Percentiles rank a stretch among this genome's conserved stretches.
Evolutionary conservation across 2,113 vertebrate species (phyloP).

Genomic region (Chionodraco myersi): DNA sequence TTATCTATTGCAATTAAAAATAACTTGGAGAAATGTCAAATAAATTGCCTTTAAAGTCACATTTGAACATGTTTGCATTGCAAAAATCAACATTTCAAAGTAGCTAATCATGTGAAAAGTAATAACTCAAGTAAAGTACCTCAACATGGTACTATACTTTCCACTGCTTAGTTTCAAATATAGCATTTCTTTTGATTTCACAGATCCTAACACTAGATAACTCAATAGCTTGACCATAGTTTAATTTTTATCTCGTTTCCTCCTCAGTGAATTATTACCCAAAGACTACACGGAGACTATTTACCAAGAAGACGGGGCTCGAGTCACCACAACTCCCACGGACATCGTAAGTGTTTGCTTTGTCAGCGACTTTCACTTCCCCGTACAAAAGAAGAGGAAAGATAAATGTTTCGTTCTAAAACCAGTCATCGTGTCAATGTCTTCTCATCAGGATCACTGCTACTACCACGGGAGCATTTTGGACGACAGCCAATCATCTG

Average conservation of each 20-base stretch:
- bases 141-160: too few relatives aligned
- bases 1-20: too few relatives aligned
- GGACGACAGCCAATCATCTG: conserved; percentile 78
- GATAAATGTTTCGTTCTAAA: too few relatives aligned
- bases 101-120: too few relatives aligned
- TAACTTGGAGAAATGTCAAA: too few relatives aligned
- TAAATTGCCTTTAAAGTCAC: too few relatives aligned
- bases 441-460: conserved; percentile 82
- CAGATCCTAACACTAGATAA: not conserved
- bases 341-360: conserved; percentile 72
- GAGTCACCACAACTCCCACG: conserved; percentile 68
- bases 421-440: not conserved
- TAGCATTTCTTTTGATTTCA: not conserved
- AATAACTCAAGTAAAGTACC: too few relatives aligned
- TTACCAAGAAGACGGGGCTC: conserved; percentile 77
- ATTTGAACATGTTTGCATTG: too few relatives aligned
- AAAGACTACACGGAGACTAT: conserved; percentile 82
- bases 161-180: not conserved
- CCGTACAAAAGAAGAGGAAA: not conserved
- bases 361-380: conserved; percentile 15
- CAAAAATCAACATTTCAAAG: too few relatives aligned
- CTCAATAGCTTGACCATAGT: not conserved
- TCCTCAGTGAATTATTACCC: conserved; percentile 78
- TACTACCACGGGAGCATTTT: conserved; percentile 85
- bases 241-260: conserved; percentile 5